Evolutionary conservation across 2,888 invertebrate species (phyloP), one percentile per base, ranked within the genome.

Genomic region (Synanthedon andrenaeformis): DNA sequence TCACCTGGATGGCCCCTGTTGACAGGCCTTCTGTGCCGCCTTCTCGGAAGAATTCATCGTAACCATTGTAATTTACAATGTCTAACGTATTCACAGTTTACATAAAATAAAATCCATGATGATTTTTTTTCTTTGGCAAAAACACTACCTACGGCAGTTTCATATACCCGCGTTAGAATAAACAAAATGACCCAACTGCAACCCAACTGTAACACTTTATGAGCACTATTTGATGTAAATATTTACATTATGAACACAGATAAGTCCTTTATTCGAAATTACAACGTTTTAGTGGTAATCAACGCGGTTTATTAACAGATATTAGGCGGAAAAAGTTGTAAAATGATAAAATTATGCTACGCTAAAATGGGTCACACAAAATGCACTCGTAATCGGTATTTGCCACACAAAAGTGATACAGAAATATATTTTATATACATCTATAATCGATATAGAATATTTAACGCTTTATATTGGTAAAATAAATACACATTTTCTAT

Each of bases 21-120:
- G 86, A 78, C 83, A 86, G 74, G 88, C 86, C 78, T 86, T 88
- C 73, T 88, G 83, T 70, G 87, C 82, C 70, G 82, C 76, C 86
- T 89, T 88, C 56, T 88, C 88, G 12, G 82, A 76, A 58, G 87
- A 85, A 59, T 86, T 88, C 87, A 88, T 88, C 66, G 88, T 88
- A 70, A 88, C 88, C 88, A 88, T 88, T 79, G 72, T 87, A 76
- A 70, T 65, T 53, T 50, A 49, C n/a, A 52, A 58, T 23, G 17
- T 17, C 10, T 17, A 12, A 5, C 35, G 35, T 35, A 49, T 49
- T 12, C 23, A 49, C 23, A 35, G 35, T 13, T 14, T 45, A 14
- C 12, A 45, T 13, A 4, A 45, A 49, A 17, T 17, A 23, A 49
- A 49, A 49, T 19, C 49, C 49, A 49, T 49, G 4, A 6, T 8